Conservation (phyloP, 2,113 vertebrate genomes). For the Pelodiscus sinensis region DNA sequence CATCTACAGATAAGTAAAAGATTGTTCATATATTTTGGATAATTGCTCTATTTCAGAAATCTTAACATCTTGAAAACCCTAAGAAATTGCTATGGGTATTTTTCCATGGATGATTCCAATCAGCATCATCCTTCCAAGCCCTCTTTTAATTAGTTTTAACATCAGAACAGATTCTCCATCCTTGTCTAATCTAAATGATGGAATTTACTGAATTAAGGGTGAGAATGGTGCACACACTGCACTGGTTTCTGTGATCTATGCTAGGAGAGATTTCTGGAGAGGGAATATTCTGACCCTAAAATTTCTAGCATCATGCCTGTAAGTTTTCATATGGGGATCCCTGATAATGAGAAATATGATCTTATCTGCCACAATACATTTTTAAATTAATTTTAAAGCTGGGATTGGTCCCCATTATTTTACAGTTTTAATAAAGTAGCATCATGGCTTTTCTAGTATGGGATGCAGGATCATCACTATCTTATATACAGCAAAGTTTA, state of each 20-base stretch:
- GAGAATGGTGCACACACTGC: background rate
- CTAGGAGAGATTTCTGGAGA: background rate
- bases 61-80: background rate
- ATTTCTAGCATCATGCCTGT: background rate
- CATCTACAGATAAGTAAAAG: background rate
- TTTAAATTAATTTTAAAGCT: background rate
- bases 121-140: background rate
- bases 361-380: background rate
- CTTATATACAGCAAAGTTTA: background rate
- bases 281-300: background rate
- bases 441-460: background rate
- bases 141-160: background rate
- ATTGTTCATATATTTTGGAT: background rate
- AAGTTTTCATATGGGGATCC: background rate
- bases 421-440: background rate
- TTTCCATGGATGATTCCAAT: background rate
- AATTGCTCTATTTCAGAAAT: background rate
- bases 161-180: background rate
- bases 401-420: background rate
- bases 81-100: background rate
- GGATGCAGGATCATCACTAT: rapidly evolving
- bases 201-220: background rate
- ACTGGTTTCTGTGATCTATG: background rate
- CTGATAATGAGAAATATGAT: background rate
- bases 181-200: background rate